Percentiles rank a stretch among this genome's conserved stretches.
These are phyloP conservation scores for Cyaniris semiargus DNA, from an alignment of 2,888 invertebrate genomes.

Conservation along the genomic window DNA sequence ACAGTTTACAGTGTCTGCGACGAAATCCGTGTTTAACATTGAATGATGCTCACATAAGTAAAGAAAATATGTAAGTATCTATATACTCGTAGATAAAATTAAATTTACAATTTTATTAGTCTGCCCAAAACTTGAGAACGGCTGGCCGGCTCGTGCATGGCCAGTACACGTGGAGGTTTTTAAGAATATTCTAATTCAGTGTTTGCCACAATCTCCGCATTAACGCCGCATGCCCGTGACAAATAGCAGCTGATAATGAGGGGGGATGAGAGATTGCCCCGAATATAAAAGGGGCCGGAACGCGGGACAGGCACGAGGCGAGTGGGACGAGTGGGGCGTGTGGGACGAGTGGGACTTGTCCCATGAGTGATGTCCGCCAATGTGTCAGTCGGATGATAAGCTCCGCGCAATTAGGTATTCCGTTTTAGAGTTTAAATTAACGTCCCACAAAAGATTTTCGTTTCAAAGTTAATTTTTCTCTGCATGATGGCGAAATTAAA, in stretches of 20 bases:
- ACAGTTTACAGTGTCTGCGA: too few relatives aligned
- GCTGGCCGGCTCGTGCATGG: not conserved
- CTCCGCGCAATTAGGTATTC: constrained; percentile 6
- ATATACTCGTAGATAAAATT: too few relatives aligned
- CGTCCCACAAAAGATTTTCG: not conserved
- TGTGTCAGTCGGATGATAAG: constrained; percentile 10
- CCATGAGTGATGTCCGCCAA: constrained; percentile 18
- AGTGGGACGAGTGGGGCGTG: not conserved
- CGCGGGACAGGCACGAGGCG: not conserved
- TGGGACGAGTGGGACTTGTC: not conserved
- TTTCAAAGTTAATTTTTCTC: not conserved
- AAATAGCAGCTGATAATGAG: not conserved
- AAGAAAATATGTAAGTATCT: too few relatives aligned
- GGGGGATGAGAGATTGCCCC: not conserved
- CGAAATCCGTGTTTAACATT: too few relatives aligned
- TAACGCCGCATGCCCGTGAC: not conserved
- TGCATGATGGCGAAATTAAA: not conserved
- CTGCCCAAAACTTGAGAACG: too few relatives aligned
- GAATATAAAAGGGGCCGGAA: not conserved
- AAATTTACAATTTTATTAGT: too few relatives aligned
- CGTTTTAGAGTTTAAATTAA: not conserved
- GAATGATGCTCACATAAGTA: too few relatives aligned
- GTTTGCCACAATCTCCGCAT: not conserved
- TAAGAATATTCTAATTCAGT: not conserved
- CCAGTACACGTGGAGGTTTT: not conserved